These are phyloP conservation scores for Mionectes olivaceus DNA, from an alignment of 2,797 vertebrate species.

Conservation along the genomic window DNA sequence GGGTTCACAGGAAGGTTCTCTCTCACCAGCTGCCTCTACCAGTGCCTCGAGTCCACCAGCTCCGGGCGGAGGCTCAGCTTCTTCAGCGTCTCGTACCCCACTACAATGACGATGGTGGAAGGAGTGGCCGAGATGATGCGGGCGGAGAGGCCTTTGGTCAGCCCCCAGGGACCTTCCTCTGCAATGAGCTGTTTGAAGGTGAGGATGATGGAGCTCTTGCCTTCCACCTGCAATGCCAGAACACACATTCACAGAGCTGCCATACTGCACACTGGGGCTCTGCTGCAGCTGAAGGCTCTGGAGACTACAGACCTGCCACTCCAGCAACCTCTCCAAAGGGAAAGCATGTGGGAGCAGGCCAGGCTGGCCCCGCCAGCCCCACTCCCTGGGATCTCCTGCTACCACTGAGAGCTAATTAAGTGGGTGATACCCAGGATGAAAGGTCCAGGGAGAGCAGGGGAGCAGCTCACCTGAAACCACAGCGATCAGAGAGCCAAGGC, in stretches of 20 bases:
- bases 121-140: constrained; percentile 95
- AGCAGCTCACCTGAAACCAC: not conserved
- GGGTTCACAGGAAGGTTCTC: not conserved
- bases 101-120: constrained; percentile 95
- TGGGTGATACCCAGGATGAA: not conserved
- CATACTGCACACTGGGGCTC: fast-evolving
- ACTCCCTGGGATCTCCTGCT: not conserved
- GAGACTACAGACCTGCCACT: not conserved
- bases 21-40: constrained; percentile 79
- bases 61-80: constrained; percentile 94
- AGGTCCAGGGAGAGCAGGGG: not conserved
- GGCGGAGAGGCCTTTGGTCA: constrained; percentile 95
- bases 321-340: not conserved
- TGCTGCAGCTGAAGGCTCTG: not conserved
- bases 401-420: not conserved
- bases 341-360: not conserved
- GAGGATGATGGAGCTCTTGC: constrained; percentile 88
- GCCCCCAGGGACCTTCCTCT: constrained; percentile 94
- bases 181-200: constrained; percentile 92
- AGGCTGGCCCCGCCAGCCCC: not conserved
- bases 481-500: not conserved
- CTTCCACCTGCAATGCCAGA: constrained; percentile 87
- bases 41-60: constrained; percentile 94
- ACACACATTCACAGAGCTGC: not conserved
- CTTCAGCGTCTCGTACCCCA: constrained; percentile 96